Evolutionary conservation across 2,888 invertebrate genomes (phyloP).

Genomic region (Andrena bucephala): DNA sequence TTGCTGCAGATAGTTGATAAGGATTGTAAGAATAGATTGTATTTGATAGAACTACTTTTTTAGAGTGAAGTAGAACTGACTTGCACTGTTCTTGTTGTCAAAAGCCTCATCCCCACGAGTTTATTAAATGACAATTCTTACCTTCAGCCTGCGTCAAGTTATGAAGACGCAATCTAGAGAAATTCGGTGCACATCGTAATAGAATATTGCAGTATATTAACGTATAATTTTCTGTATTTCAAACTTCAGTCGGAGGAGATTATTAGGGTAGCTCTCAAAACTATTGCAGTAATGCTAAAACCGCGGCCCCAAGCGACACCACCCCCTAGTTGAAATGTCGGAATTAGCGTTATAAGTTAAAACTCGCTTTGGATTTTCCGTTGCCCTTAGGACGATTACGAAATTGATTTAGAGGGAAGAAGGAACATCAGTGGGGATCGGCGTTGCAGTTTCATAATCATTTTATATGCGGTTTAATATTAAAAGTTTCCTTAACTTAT

Average conservation of each 20-base stretch:
- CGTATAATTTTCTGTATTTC: constrained; percentile 3
- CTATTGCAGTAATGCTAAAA: background rate
- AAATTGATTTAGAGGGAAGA: constrained; percentile 52
- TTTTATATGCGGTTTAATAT: constrained; percentile 66
- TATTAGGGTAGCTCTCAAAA: constrained; percentile 1
- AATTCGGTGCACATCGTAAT: background rate
- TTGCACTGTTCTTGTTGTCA: no score
- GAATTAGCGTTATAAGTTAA: constrained; percentile 51
- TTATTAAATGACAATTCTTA: no score
- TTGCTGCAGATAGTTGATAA: no score
- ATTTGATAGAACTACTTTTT: no score
- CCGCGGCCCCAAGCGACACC: background rate
- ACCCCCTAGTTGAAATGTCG: constrained; percentile 30
- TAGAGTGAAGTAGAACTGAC: no score
- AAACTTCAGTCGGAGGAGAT: background rate
- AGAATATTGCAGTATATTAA: no score
- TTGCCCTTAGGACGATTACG: constrained; percentile 34
- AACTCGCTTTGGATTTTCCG: constrained; percentile 53
- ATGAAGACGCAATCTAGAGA: background rate
- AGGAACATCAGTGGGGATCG: constrained; percentile 34
- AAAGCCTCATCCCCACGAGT: no score
- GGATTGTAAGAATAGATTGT: no score
- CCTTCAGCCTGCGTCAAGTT: background rate
- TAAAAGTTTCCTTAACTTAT: constrained; percentile 67
- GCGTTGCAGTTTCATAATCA: constrained; percentile 48